phyloP scores from a whole-genome alignment of 2,888 invertebrate genomes.

The Brachypterus glaber region DNA sequence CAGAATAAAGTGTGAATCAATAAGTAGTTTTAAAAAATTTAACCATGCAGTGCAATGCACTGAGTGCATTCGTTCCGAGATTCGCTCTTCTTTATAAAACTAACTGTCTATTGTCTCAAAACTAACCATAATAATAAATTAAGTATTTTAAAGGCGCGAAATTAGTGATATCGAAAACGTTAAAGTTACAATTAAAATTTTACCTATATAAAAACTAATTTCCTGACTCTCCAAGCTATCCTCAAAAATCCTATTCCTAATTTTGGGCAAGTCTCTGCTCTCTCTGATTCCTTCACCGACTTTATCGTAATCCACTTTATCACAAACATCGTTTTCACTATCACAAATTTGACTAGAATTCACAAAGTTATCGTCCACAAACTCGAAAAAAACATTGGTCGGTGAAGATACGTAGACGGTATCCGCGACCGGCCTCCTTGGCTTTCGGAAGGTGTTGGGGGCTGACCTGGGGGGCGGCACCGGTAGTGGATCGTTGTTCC shows the following conservation, averaged over 20 bases:
- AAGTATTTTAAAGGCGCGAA: too few species aligned
- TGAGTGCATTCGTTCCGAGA: too few species aligned
- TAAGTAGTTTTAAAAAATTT: too few species aligned
- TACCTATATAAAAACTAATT: conserved; percentile 37
- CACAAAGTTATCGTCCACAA: conserved; percentile 25
- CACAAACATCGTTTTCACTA: conserved; percentile 14
- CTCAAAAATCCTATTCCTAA: conserved; percentile 32
- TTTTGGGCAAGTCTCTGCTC: conserved; percentile 29
- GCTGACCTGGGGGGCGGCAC: conserved; percentile 41
- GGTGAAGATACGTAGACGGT: conserved; percentile 51
- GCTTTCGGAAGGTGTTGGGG: conserved; percentile 44
- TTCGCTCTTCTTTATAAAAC: too few species aligned
- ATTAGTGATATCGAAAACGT: too few species aligned
- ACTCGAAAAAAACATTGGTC: conserved; percentile 45
- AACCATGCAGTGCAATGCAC: not conserved
- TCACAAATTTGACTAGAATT: conserved; percentile 9
- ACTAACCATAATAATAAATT: too few species aligned
- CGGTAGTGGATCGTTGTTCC: conserved; percentile 19
- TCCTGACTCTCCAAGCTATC: conserved; percentile 36
- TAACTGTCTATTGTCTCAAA: too few species aligned
- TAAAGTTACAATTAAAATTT: too few species aligned
- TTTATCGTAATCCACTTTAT: conserved; percentile 18
- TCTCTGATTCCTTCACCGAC: conserved; percentile 23
- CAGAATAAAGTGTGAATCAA: too few species aligned
- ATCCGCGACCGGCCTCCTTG: conserved; percentile 51